Percentiles rank a stretch among this genome's conserved stretches.
phyloP scores from a whole-genome alignment of 2,888 invertebrate genomes.

The Eristalis intricaria region DNA sequence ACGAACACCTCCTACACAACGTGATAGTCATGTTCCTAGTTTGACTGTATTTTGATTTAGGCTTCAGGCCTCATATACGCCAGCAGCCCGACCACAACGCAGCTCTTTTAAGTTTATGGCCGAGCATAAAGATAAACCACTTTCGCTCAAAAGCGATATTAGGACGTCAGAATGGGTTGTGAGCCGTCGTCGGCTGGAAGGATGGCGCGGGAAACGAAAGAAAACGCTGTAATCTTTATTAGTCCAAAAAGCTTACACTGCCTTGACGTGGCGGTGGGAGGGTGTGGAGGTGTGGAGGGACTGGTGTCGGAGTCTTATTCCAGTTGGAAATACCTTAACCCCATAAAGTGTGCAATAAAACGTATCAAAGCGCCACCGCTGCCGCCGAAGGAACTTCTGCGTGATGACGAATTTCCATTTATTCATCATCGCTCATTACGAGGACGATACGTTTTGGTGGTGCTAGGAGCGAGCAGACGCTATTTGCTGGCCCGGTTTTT shows the following conservation, averaged over 20 bases:
- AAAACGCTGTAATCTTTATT: constrained; percentile 53
- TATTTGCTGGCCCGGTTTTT: constrained; percentile 11
- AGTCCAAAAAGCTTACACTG: constrained; percentile 40
- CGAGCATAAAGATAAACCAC: constrained; percentile 52
- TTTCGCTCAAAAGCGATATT: constrained; percentile 43
- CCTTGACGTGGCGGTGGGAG: neutral
- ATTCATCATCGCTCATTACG: constrained; percentile 55
- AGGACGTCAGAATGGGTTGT: constrained; percentile 22
- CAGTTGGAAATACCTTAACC: constrained; percentile 23
- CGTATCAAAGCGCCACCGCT: constrained; percentile 36
- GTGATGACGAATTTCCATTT: constrained; percentile 54
- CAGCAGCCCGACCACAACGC: neutral
- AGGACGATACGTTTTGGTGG: neutral
- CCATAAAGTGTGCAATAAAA: constrained; percentile 55
- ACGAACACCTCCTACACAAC: constrained; percentile 27
- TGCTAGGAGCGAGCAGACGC: constrained; percentile 1
- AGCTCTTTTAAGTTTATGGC: constrained; percentile 27
- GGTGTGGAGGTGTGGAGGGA: neutral
- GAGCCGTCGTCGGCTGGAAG: neutral
- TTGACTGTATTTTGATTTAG: neutral
- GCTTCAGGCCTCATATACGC: neutral
- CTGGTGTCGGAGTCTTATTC: constrained; percentile 8
- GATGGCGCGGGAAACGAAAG: neutral
- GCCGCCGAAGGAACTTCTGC: constrained; percentile 11
- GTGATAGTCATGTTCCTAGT: constrained; percentile 14